Evolutionary conservation across 2,888 invertebrate species (phyloP).

Genomic region (Diadegma fenestrale): DNA sequence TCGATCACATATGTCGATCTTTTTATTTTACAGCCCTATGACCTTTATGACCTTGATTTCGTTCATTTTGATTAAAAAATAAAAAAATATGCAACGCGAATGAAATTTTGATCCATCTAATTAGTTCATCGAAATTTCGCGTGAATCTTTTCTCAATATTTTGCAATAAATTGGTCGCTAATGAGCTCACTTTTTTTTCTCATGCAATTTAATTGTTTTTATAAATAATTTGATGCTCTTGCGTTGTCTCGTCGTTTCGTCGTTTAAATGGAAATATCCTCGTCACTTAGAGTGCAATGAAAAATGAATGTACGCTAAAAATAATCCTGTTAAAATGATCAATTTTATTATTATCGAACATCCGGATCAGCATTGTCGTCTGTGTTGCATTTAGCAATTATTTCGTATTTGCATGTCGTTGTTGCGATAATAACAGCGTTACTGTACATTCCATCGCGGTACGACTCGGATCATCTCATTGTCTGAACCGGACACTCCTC

Average conservation of each 20-base stretch:
- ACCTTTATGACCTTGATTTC: no score
- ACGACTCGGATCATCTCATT: slow-evolving; percentile 42
- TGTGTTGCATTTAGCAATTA: not conserved
- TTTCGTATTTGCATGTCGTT: not conserved
- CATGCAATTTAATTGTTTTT: not conserved
- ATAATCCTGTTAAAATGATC: not conserved
- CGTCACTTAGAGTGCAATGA: not conserved
- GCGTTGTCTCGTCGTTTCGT: no score
- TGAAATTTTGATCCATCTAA: no score
- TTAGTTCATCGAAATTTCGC: no score
- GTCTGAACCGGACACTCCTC: slow-evolving; percentile 35
- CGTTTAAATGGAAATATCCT: no score
- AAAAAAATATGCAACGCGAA: no score
- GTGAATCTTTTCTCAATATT: no score
- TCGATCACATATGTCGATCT: no score
- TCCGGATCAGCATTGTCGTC: not conserved
- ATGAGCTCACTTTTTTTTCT: not conserved
- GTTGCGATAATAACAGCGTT: slow-evolving; percentile 8
- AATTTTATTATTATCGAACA: not conserved
- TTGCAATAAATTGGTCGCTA: not conserved
- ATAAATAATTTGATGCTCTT: no score
- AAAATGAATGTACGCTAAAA: not conserved
- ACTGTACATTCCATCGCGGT: not conserved
- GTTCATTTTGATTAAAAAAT: no score
- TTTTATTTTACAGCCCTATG: no score